These are phyloP conservation scores for Phortica okadai DNA, from an alignment of 2,888 invertebrate species.

Conservation along the genomic window DNA sequence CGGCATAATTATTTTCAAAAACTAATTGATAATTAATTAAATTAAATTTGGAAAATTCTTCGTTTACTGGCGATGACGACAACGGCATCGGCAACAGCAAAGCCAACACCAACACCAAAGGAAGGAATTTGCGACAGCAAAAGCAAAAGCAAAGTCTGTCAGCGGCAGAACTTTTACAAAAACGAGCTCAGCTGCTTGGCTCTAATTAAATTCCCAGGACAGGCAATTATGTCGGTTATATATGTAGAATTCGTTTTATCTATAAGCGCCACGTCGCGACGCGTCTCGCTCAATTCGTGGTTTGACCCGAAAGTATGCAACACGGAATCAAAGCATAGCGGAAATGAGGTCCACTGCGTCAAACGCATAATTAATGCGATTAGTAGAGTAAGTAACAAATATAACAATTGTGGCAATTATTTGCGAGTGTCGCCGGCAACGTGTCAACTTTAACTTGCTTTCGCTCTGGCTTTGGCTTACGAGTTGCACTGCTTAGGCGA, in stretches of 20 bases:
- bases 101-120: too few relatives aligned
- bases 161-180: neutral
- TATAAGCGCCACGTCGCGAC: neutral
- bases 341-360: neutral
- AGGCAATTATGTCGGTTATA: conserved; percentile 58
- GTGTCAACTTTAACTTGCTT: neutral
- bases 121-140: too few relatives aligned
- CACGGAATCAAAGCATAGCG: conserved; percentile 52
- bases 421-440: neutral
- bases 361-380: conserved; percentile 68
- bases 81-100: neutral
- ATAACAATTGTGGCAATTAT: conserved; percentile 20
- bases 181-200: neutral
- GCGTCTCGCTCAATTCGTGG: conserved; percentile 63
- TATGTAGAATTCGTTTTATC: conserved; percentile 27
- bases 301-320: conserved; percentile 53
- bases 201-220: conserved; percentile 61
- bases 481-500: conserved; percentile 55
- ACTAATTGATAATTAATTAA: conserved; percentile 69
- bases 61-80: conserved; percentile 30
- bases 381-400: conserved; percentile 56
- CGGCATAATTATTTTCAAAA: conserved; percentile 62
- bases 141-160: neutral
- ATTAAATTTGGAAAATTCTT: conserved; percentile 50
- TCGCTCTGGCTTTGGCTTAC: neutral